Evolutionary conservation across 2,113 vertebrate genomes (phyloP), one percentile per base, ranked within the genome.

Genomic region (Eurypyga helias): DNA sequence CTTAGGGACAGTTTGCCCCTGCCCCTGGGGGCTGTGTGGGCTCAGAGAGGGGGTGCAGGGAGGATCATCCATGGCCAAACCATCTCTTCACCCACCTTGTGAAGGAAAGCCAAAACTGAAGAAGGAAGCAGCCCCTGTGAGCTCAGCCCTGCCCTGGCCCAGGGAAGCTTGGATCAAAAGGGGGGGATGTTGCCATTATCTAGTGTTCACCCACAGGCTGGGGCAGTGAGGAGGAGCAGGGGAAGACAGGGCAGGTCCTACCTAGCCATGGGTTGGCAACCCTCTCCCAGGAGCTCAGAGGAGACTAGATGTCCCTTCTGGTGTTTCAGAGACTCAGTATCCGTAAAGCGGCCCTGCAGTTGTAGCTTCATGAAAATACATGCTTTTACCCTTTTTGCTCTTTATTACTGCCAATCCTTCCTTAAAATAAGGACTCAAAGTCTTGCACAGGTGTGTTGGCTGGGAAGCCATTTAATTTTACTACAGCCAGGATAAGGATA

Each of bases 191-290:
- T 86, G 43, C 20, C 52, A 49, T 14, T 45, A 9, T 19, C 48
- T 36, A 28, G 6, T 0, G 0, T 1, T 2, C 6, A 5, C 10
- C 17, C 16, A 10, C 3, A 2, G 64, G 26, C 6, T 2, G 4
- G 31, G 34, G 10, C 7, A 33, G 9, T 13, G 29, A 78, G 38
- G 33, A 55, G 18, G 29, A 78, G 10, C 4, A 7, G 18, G 13
- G 23, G 13, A 0, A 85, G 34, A 41, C 8, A 2, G 4, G 4
- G 3, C 24, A 73, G 26, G 25, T 23, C 41, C 19, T 71, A 3
- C 10, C 4, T 2, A 72, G 38, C 48, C 49, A 21, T 0, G 2
- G 17, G 13, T 2, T 61, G 48, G 25, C 57, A 88, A n/a, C 1
- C 10, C 7, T 11, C 17, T 60, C 13, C 25, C 15, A 1, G 9